phyloP scores from a whole-genome alignment of 2,797 vertebrate genomes.

The Sphenodon punctatus region DNA sequence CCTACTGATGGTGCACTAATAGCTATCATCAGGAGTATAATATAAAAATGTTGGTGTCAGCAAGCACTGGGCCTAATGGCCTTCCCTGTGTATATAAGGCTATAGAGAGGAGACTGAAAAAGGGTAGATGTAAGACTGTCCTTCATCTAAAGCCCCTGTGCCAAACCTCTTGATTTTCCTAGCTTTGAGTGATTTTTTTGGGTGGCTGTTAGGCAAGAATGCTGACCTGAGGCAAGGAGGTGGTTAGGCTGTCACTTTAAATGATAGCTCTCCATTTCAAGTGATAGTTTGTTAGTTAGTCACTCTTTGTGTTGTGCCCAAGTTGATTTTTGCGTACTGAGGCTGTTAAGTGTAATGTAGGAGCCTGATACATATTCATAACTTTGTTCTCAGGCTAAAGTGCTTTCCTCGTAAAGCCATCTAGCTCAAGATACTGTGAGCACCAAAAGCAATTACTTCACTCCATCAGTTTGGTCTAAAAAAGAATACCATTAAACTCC shows the following conservation, averaged over 20 bases:
- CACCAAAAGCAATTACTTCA: conserved; percentile 64
- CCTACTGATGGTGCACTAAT: conserved; percentile 59
- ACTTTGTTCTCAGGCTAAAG: conserved; percentile 58
- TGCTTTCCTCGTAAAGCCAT: conserved; percentile 64
- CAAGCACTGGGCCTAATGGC: conserved; percentile 28
- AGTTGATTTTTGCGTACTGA: conserved; percentile 54
- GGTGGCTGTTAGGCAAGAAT: conserved; percentile 22
- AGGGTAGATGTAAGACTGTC: too few species aligned
- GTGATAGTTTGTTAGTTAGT: conserved; percentile 50
- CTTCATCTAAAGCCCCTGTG: conserved; percentile 18
- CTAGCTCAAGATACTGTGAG: conserved; percentile 47
- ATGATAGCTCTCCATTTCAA: conserved; percentile 54
- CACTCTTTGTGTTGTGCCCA: conserved; percentile 43
- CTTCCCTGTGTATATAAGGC: conserved; percentile 19
- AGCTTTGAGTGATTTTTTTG: conserved; percentile 4
- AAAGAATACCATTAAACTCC: conserved; percentile 52
- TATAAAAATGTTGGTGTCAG: conserved; percentile 49
- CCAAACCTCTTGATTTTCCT: conserved; percentile 44
- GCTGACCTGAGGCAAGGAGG: conserved; percentile 49
- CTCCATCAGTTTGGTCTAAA: conserved; percentile 55
- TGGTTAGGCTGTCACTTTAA: conserved; percentile 54
- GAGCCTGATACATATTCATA: conserved; percentile 54
- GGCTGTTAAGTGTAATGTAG: conserved; percentile 47
- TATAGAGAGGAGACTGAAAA: conserved; percentile 39
- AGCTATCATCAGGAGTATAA: conserved; percentile 45